These are phyloP conservation scores for Plestiodon gilberti DNA, from an alignment of 2,113 vertebrate genomes.

Conservation along the genomic window DNA sequence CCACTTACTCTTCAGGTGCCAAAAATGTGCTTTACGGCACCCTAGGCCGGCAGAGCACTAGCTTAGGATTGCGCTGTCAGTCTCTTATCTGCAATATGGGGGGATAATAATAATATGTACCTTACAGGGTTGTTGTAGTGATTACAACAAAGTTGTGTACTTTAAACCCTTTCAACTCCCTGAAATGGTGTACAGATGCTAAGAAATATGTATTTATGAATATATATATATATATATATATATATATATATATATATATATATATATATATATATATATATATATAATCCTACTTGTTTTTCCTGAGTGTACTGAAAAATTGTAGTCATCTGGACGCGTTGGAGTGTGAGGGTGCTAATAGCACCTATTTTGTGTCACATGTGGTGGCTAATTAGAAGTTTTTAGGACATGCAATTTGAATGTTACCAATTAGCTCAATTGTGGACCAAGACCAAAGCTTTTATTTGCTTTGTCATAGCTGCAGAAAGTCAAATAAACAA, in stretches of 20 bases:
- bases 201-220: neutral
- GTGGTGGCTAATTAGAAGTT: constrained; percentile 54
- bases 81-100: neutral
- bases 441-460: constrained; percentile 63
- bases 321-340: constrained; percentile 15
- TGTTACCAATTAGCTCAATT: constrained; percentile 68
- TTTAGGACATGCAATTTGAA: constrained; percentile 55
- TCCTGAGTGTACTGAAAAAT: neutral
- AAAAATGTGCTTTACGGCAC: no score
- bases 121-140: neutral
- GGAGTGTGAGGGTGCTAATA: constrained; percentile 42
- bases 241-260: no score
- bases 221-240: neutral
- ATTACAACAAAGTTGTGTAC: neutral
- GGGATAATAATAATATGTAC: neutral
- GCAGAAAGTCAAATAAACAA: constrained; percentile 65
- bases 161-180: no score
- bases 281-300: neutral
- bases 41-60: no score
- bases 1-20: no score
- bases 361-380: constrained; percentile 44
- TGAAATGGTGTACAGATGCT: neutral
- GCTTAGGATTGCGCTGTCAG: neutral
- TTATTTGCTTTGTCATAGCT: constrained; percentile 64
- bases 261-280: no score